Evolutionary conservation across 2,113 vertebrate genomes (phyloP), one percentile per base, ranked within the genome.

Genomic region (Eolophus roseicapilla): DNA sequence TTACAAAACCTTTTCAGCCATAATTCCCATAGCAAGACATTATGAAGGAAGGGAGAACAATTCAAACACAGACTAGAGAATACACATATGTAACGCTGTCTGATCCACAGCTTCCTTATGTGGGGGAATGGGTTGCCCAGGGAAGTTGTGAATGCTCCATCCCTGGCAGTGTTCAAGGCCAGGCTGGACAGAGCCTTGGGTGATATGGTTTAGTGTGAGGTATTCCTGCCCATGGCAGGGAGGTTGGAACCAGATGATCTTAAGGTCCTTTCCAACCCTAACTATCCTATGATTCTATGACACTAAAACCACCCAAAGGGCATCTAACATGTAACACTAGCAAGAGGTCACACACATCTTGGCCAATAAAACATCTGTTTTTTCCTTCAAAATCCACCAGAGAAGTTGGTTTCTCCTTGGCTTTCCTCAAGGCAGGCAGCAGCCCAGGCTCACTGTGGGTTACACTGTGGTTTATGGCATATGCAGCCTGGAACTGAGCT

Each of bases 11-110:
- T 68, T 39, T 77, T 81, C 46, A 89, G 28, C 8, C 2, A 1
- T 44, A 69, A 69, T 82, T 69, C 19, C 53, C 59, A 29, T 6
- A 39, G 21, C 3, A 63, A 44, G 37, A 29, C 50, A 13, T 25
- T 47, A 65, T 2, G 8, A 53, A 80, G 35, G n/a, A 28, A 88
- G 27, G 27, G 92, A 80, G 47, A 25, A 41, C 41, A 31, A 27
- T 10, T 53, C 77, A 70, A 69, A 69, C 35, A 55, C 7, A n/a
- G 21, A 39, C 6, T 23, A 81, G n/a, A 24, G 12, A 62, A 88
- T 10, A n/a, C 10, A 31, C 0, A 0, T 25, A 20, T 0, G 0
- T 35, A 41, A 47, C n/a, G n/a, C 53, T 68, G 24, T 21, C 46
- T 47, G 49, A 52, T 29, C n/a, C 24, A 23, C 3, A 6, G 20